Conservation (phyloP, 2,888 invertebrate genomes). For the Torymus aiolomorphi region DNA sequence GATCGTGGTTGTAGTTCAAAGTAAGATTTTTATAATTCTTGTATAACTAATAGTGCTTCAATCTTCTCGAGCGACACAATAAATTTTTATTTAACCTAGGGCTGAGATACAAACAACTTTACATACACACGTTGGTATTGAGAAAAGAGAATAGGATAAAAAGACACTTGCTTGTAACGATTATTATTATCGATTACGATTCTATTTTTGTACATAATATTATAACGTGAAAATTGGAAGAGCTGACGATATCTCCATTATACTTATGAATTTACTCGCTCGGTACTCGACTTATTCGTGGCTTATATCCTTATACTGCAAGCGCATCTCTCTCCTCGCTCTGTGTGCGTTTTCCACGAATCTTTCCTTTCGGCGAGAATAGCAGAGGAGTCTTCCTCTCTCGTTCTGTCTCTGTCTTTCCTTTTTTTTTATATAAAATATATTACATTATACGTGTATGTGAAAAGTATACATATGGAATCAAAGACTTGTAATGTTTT, state of each 20-base stretch:
- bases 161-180: slow-evolving; percentile 61
- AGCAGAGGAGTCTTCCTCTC: not conserved
- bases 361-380: not conserved
- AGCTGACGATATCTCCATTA: slow-evolving; percentile 28
- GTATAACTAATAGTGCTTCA: slow-evolving; percentile 18
- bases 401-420: slow-evolving; percentile 8
- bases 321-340: not conserved
- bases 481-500: slow-evolving; percentile 52
- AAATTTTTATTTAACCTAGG: not conserved
- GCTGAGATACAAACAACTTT: not conserved
- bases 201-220: slow-evolving; percentile 73
- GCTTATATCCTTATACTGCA: too few relatives aligned
- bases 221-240: slow-evolving; percentile 64
- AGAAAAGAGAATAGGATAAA: slow-evolving; percentile 38
- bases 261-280: slow-evolving; percentile 6
- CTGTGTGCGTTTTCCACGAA: not conserved
- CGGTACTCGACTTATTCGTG: too few relatives aligned
- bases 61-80: not conserved
- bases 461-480: slow-evolving; percentile 26
- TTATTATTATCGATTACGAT: slow-evolving; percentile 71
- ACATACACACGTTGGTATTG: slow-evolving; percentile 34
- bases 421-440: not conserved
- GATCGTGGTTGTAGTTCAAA: not conserved
- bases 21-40: slow-evolving; percentile 20
- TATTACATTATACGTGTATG: not conserved